phyloP scores from a whole-genome alignment of 2,113 vertebrate genomes.

The Oreochromis aureus region DNA sequence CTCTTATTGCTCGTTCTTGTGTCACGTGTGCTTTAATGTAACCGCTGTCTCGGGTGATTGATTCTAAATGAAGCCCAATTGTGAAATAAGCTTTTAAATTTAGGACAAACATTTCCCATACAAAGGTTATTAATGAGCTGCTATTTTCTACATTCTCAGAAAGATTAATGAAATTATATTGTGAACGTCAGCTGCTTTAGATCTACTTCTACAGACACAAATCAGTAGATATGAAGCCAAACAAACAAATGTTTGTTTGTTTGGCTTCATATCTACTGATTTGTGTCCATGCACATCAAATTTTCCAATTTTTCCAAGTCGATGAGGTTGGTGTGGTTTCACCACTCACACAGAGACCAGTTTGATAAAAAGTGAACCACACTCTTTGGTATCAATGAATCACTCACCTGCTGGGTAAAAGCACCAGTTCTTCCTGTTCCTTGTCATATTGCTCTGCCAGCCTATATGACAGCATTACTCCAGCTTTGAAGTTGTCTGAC shows the following conservation, averaged over 20 bases:
- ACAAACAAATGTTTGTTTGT: too few relatives aligned
- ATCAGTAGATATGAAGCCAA: too few relatives aligned
- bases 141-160: neutral
- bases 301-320: neutral
- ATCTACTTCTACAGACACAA: neutral
- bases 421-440: neutral
- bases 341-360: fast-evolving
- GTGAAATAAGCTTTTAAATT: neutral
- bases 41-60: fast-evolving
- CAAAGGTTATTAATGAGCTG: neutral
- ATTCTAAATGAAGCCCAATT: neutral
- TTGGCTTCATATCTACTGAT: fast-evolving
- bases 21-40: neutral
- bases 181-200: neutral
- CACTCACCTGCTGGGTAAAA: neutral
- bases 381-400: neutral
- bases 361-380: neutral
- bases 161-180: fast-evolving
- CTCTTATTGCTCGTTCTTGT: neutral
- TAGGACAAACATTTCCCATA: neutral
- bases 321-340: neutral
- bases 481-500: fast-evolving
- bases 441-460: fast-evolving
- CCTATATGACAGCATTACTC: fast-evolving
- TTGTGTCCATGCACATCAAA: fast-evolving